Conservation (phyloP, 2,888 invertebrate genomes). For the Acronicta alni region DNA sequence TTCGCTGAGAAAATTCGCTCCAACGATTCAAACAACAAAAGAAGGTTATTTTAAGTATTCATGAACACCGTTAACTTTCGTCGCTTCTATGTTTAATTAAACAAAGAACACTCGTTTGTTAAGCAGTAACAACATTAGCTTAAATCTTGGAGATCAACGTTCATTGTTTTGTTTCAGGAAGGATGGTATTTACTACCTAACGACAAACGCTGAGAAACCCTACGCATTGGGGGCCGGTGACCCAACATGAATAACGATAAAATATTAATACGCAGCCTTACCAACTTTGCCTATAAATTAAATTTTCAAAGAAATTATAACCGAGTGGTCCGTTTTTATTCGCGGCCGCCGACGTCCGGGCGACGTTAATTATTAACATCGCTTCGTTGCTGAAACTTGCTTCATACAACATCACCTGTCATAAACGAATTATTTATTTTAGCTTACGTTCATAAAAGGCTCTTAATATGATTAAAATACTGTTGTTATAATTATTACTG, state of each 20-base stretch:
- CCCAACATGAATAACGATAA: slow-evolving; percentile 63
- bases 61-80: slow-evolving; percentile 68
- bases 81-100: slow-evolving; percentile 72
- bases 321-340: slow-evolving; percentile 63
- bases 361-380: slow-evolving; percentile 51
- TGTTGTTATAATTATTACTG: no score
- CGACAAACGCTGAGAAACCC: slow-evolving; percentile 86
- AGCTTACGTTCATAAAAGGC: not conserved
- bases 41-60: slow-evolving; percentile 68
- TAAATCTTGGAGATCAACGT: slow-evolving; percentile 73
- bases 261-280: slow-evolving; percentile 71
- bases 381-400: slow-evolving; percentile 29
- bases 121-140: slow-evolving; percentile 69
- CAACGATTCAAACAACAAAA: slow-evolving; percentile 59
- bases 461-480: no score
- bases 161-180: slow-evolving; percentile 84
- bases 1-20: slow-evolving; percentile 41
- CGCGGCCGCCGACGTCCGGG: slow-evolving; percentile 51
- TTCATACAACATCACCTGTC: slow-evolving; percentile 27
- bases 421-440: slow-evolving; percentile 27
- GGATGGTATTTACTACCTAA: slow-evolving; percentile 88
- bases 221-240: slow-evolving; percentile 79
- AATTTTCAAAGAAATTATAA: slow-evolving; percentile 73
- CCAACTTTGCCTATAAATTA: slow-evolving; percentile 78
- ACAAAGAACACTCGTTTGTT: slow-evolving; percentile 74